Conservation (phyloP, 2,888 invertebrate genomes). For the Morpho achilles region DNA sequence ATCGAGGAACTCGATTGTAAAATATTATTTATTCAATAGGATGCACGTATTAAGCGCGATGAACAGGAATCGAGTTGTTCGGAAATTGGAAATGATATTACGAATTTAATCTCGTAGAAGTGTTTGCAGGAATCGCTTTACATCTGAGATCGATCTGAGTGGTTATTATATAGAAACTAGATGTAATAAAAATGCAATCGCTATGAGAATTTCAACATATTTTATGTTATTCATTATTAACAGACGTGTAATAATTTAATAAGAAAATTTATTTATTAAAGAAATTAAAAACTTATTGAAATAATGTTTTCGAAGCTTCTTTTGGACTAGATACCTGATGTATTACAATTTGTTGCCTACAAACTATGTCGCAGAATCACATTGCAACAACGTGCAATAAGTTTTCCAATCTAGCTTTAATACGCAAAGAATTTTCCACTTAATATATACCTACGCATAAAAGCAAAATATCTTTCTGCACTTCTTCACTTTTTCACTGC, state of each 20-base stretch:
- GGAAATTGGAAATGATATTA: conserved; percentile 52
- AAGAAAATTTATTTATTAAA: no score
- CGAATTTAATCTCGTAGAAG: conserved; percentile 76
- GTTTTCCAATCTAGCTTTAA: conserved; percentile 71
- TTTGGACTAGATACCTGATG: conserved; percentile 20
- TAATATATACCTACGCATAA: conserved; percentile 21
- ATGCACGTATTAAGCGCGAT: conserved; percentile 22
- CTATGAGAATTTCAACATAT: no score
- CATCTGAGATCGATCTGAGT: conserved; percentile 35
- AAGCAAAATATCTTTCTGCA: conserved; percentile 22
- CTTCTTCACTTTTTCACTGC: no score
- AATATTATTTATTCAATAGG: no score
- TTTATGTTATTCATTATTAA: no score
- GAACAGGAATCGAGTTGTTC: conserved; percentile 59
- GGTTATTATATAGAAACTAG: no score
- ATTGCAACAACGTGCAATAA: conserved; percentile 45
- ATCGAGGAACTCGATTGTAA: no score
- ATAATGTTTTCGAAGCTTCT: conserved; percentile 15
- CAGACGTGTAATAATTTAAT: no score
- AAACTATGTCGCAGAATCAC: conserved; percentile 49
- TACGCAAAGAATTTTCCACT: conserved; percentile 1
- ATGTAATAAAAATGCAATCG: no score
- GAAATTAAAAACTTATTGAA: conserved; percentile 5
- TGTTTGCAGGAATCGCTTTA: conserved; percentile 44
- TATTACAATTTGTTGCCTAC: conserved; percentile 39